These are phyloP conservation scores for Psococerastis gibbosa DNA, from an alignment of 2,888 invertebrate species.

Conservation along the genomic window DNA sequence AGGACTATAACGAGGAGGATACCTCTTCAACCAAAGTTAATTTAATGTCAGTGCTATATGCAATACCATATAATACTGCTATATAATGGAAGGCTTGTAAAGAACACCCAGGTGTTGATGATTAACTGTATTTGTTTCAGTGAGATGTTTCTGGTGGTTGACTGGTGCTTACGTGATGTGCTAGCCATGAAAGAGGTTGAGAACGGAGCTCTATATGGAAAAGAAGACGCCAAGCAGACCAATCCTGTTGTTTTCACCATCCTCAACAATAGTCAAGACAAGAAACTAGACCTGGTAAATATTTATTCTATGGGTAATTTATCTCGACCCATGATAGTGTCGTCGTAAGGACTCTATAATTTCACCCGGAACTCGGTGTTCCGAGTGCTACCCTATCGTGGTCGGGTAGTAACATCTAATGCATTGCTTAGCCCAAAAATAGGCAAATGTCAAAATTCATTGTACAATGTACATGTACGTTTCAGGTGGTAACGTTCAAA, in stretches of 20 bases:
- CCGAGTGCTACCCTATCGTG: background rate
- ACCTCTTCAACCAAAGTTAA: too few relatives aligned
- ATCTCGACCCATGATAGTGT: background rate
- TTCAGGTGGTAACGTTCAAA: conserved; percentile 3
- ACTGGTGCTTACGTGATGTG: background rate
- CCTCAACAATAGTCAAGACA: background rate
- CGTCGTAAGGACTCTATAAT: background rate
- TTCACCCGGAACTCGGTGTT: too few relatives aligned
- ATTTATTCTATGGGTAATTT: background rate
- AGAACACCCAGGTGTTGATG: too few relatives aligned
- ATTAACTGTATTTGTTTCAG: too few relatives aligned
- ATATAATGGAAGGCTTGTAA: too few relatives aligned
- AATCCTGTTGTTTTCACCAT: conserved; percentile 6
- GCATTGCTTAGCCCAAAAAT: too few relatives aligned
- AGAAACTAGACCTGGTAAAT: conserved; percentile 4
- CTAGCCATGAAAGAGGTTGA: conserved; percentile 1
- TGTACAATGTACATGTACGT: too few relatives aligned
- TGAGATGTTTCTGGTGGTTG: conserved; percentile 1
- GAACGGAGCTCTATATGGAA: background rate
- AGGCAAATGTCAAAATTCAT: too few relatives aligned
- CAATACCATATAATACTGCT: too few relatives aligned
- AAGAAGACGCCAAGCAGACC: background rate
- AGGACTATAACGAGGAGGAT: too few relatives aligned
- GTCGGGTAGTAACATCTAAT: too few relatives aligned
- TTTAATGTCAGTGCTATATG: too few relatives aligned